Base-by-base conservation (phyloP, 2,888 invertebrate genomes). In the Oxycera nigricornis region DNA sequence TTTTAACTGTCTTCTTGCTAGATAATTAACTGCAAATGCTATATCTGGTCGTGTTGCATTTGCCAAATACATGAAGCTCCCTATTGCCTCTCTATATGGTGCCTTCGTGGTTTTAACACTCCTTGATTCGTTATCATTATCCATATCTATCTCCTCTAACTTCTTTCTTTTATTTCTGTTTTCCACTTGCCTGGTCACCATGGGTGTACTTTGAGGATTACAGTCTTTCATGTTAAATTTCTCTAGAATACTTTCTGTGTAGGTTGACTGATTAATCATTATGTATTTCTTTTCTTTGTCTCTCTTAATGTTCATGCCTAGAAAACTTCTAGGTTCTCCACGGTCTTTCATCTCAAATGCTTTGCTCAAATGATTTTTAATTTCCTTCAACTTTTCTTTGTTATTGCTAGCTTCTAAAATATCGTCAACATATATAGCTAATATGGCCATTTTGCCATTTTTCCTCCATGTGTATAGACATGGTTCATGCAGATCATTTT, bases 1-100 rank as follows among this genome's bases (percentile, higher is more conserved):
- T 17, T 75, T 73, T 68, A 68, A 39, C 28, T 39, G 74, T 24
- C 61, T 52, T 46, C 50, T 72, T 46, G 57, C 70, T 24, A 73
- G 70, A 39, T 57, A 31, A 68, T 73, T 73, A 14, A 74, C 26
- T 2, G 55, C 68, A 46, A 35, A 68, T 39, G 35, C 35, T 6
- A 35, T 35, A 35, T 35, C 35, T 35, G 35, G 35, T 35, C 35
- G 6, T 6, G 35, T 35, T 11, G 35, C 35, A 7, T 11, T 11
- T 7, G 35, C 35, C 35, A 35, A 35, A 11, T 35, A 35, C 6
- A 35, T 7, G 6, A 35, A 11, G 11, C 35, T 35, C 6, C 35
- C 35, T 35, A 35, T 35, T 35, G 35, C 35, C 11, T 6, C 35
- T 35, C 35, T 35, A 11, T 35, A 35, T 35, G 35, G 35, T 35